Percentiles rank a stretch among this genome's conserved stretches.
Conservation (phyloP, 2,888 invertebrate genomes). For the Apodemia mormo region DNA sequence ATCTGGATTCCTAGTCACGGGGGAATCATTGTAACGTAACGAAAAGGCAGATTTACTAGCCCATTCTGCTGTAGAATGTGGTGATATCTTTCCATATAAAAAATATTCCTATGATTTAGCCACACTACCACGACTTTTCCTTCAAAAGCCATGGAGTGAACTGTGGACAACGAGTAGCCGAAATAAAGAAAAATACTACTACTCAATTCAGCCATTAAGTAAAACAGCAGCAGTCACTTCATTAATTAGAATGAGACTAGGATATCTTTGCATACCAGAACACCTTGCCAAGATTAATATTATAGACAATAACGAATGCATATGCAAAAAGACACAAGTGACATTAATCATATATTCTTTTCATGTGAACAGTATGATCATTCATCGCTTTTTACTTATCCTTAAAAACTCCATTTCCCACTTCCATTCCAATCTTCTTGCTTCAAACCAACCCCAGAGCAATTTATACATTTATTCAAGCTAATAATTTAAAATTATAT, state of each 20-base stretch:
- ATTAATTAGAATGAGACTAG: background rate
- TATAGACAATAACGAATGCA: too few relatives aligned
- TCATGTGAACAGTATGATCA: background rate
- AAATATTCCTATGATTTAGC: background rate
- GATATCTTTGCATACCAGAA: background rate
- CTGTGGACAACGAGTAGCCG: background rate
- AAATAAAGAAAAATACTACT: background rate
- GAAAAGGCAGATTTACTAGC: constrained; percentile 6
- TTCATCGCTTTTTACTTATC: background rate
- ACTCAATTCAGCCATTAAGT: background rate
- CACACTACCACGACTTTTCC: background rate
- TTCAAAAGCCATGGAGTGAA: background rate
- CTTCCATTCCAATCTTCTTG: too few relatives aligned
- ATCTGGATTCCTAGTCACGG: background rate
- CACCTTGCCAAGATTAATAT: too few relatives aligned
- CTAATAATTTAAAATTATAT: too few relatives aligned
- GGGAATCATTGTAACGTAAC: background rate
- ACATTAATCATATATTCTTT: too few relatives aligned
- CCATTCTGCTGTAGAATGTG: background rate
- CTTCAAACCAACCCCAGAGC: too few relatives aligned
- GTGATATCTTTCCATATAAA: background rate
- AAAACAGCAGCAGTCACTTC: background rate
- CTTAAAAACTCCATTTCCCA: background rate
- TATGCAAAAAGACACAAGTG: too few relatives aligned
- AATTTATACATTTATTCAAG: too few relatives aligned